Evolutionary conservation across 2,113 vertebrate genomes (phyloP).

Genomic region (Himantopus leucocephalus): DNA sequence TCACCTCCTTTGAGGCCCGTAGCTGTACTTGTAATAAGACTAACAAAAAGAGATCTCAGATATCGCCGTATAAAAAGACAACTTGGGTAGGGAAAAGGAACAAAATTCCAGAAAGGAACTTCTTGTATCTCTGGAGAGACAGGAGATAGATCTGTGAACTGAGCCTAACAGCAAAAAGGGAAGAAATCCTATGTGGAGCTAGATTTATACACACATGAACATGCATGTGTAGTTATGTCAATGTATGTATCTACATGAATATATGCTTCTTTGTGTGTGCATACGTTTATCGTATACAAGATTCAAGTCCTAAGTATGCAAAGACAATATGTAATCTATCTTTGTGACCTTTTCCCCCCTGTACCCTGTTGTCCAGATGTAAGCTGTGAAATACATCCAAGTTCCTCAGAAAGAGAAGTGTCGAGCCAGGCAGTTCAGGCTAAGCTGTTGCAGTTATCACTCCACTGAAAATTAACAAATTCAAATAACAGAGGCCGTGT

Average conservation of each 20-base stretch:
- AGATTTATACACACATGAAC: not conserved
- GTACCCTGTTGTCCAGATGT: conserved; percentile 18
- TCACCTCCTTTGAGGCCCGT: not conserved
- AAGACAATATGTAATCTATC: not conserved
- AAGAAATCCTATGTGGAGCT: not conserved
- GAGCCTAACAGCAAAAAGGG: not conserved
- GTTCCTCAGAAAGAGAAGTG: not conserved
- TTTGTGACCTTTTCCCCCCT: not conserved
- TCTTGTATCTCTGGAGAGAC: not conserved
- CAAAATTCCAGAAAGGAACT: not conserved
- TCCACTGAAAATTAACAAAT: conserved; percentile 46
- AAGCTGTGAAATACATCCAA: conserved; percentile 35
- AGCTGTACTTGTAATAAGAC: not conserved
- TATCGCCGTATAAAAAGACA: not conserved
- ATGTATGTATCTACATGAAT: not conserved
- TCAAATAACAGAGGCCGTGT: not conserved
- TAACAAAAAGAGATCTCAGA: not conserved
- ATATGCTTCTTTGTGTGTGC: not conserved
- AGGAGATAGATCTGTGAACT: not conserved
- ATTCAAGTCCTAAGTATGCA: not conserved
- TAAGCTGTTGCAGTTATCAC: conserved; percentile 39
- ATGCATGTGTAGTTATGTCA: not conserved
- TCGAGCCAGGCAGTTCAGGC: not conserved
- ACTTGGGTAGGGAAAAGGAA: not conserved
- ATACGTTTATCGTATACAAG: not conserved